Percentiles rank a stretch among this genome's conserved stretches.
Evolutionary conservation across 2,888 invertebrate species (phyloP).

Genomic region (Drosophila engyochracea): DNA sequence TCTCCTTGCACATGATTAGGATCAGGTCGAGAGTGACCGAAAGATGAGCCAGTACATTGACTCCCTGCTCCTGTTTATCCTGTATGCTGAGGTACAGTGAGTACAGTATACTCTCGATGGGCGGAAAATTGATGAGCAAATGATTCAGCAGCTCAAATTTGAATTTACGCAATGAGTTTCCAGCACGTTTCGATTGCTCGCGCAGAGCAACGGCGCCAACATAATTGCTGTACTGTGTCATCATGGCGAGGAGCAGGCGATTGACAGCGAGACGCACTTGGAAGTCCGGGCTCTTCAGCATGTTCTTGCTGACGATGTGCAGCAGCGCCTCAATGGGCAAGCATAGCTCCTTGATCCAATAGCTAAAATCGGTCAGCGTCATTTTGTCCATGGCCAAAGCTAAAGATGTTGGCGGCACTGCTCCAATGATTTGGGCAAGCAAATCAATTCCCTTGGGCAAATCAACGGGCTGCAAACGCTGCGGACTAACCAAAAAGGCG

Average conservation of each 20-base stretch:
- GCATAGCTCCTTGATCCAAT: constrained; percentile 83
- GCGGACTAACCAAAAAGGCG: constrained; percentile 88
- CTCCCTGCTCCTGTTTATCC: constrained; percentile 26
- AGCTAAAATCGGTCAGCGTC: constrained; percentile 81
- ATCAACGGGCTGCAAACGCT: constrained; percentile 43
- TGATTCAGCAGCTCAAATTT: constrained; percentile 85
- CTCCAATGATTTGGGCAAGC: constrained; percentile 73
- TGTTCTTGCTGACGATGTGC: constrained; percentile 63
- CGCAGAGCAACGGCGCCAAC: constrained; percentile 75
- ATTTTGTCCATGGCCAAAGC: constrained; percentile 78
- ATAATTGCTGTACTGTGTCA: constrained; percentile 85
- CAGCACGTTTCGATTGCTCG: constrained; percentile 76
- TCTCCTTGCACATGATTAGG: constrained; percentile 82
- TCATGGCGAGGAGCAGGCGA: constrained; percentile 84
- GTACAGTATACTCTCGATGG: constrained; percentile 80
- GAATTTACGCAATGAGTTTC: constrained; percentile 82
- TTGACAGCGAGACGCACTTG: constrained; percentile 83
- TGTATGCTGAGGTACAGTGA: constrained; percentile 79
- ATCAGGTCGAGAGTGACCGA: constrained; percentile 83
- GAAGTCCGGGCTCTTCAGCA: constrained; percentile 60
- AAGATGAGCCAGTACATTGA: constrained; percentile 83
- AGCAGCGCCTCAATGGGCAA: constrained; percentile 81
- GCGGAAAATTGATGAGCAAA: constrained; percentile 83
- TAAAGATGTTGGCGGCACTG: constrained; percentile 76
- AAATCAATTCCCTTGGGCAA: constrained; percentile 70